Evolutionary conservation across 2,888 invertebrate genomes (phyloP), one percentile per base, ranked within the genome.

Genomic region (Sesia bembeciformis): DNA sequence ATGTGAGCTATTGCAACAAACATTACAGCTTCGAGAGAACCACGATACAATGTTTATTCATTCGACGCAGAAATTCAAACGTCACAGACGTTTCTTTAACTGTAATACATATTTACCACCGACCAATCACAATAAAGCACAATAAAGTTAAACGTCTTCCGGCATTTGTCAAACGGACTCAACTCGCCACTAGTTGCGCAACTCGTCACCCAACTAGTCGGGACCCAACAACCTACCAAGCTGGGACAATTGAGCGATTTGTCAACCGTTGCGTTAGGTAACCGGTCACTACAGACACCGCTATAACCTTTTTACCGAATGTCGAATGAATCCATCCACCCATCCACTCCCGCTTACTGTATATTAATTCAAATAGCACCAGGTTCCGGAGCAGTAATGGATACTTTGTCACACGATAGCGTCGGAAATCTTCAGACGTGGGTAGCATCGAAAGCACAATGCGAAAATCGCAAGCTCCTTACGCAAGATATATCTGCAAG

Each of bases 241-340:
- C 72, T 64, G 64, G 77, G 78, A 86, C 87, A 88, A 87, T 88
- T 87, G 85, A 87, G 83, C 86, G 82, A 87, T 88, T 88, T 88
- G 87, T 88, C 88, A 87, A 84, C 81, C 67, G 71, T 75, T 75
- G 80, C 78, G 77, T 82, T 79, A 76, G 78, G 76, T 68, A 81
- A 84, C 81, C 78, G 78, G 79, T 81, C 80, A 78, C 70, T 66
- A 71, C 67, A 65, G 67, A 66, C 70, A 64, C 71, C 64, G 65
- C 66, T 58, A 65, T 68, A 74, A 66, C 70, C 73, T 70, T 72
- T 74, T 70, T 64, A 64, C 66, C 62, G 70, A 66, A 64, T 67
- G 58, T 65, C 67, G 62, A 57, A 62, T 60, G 55, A 66, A 65
- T 62, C 65, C 50, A 39, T 50, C 52, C 43, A 63, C 64, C 66